phyloP scores from a whole-genome alignment of 2,797 vertebrate species.

The Leuciscus waleckii region DNA sequence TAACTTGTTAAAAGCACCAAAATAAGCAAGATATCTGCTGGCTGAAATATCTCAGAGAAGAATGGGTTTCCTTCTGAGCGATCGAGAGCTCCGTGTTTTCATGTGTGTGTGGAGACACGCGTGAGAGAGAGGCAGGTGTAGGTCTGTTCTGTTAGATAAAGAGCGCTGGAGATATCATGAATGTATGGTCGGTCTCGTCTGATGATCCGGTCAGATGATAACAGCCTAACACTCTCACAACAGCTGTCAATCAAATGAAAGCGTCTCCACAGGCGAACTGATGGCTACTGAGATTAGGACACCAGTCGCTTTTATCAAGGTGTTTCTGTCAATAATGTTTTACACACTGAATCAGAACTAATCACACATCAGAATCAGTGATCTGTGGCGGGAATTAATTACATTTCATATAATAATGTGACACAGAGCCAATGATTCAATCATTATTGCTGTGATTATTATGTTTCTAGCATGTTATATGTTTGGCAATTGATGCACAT shows the following conservation, averaged over 20 bases:
- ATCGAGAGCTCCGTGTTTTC: not conserved
- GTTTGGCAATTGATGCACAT: too few relatives aligned
- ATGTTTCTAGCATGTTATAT: too few relatives aligned
- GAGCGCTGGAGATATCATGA: conserved; percentile 46
- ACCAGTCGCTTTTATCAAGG: conserved; percentile 1
- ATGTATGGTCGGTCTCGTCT: conserved; percentile 38
- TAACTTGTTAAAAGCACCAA: not conserved
- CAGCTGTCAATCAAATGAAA: conserved; percentile 60
- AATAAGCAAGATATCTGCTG: not conserved
- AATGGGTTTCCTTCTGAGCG: not conserved
- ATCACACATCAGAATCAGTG: not conserved
- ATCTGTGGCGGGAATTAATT: not conserved
- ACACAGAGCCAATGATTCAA: too few relatives aligned
- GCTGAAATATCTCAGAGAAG: not conserved
- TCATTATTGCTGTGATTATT: too few relatives aligned
- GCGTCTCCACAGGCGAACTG: conserved; percentile 23
- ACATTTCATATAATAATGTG: not conserved
- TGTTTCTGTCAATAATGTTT: conserved; percentile 42
- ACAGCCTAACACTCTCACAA: conserved; percentile 48
- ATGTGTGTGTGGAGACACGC: conserved; percentile 44
- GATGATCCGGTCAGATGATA: conserved; percentile 56
- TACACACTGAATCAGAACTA: conserved; percentile 12
- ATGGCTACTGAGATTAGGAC: conserved; percentile 36
- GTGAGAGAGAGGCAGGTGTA: conserved; percentile 53
- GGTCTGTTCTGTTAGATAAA: conserved; percentile 57